Base-by-base conservation (phyloP, 2,113 vertebrate genomes). In the Rhea americana region DNA sequence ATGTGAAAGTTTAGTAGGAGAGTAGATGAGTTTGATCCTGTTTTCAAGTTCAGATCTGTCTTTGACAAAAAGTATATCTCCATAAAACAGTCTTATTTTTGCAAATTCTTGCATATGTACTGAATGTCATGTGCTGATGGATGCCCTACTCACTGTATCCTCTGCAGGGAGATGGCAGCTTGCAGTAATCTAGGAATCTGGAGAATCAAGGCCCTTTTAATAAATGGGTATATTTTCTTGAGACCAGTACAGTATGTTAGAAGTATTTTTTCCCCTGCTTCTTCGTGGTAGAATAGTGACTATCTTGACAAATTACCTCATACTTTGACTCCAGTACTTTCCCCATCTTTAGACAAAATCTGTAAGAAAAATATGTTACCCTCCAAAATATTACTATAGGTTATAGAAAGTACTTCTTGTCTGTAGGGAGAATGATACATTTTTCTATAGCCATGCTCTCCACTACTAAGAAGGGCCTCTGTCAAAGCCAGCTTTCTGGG, bases 401-500 rank as follows among this genome's bases (percentile, higher is more conserved):
- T 90, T 92, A 95, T 63, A 90, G 91, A 95, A 93, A 91, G 58
- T 81, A 82, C 32, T 39, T 74, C 43, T 85, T 82, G 68, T 91
- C 93, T 90, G 81, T 28, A 50, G 85, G 74, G 91, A 93, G n/a
- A 16, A 56, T 50, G 93, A 81, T 70, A 89, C 37, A 85, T 96
- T 97, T 97, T 96, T 90, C 90, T 75, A 53, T 93, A 92, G 65
- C 78, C 4, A 1, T 93, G 85, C 95, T 97, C 96, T 94, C 97
- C 95, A 95, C 53, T 87, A 78, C 82, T 89, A 89, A 74, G 92
- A 96, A 97, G 90, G 78, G 88, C 72, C 47, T 92, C 94, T 95
- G 94, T 97, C 95, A 96, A 95, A 87, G 89, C 78, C 94, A 91
- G 94, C 63, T 96, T 97, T 96, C 91, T 95, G 89, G 94, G 97